Percentiles rank a stretch among this genome's conserved stretches.
These are phyloP conservation scores for Stigmatopora nigra DNA, from an alignment of 2,113 vertebrate genomes.

Conservation along the genomic window DNA sequence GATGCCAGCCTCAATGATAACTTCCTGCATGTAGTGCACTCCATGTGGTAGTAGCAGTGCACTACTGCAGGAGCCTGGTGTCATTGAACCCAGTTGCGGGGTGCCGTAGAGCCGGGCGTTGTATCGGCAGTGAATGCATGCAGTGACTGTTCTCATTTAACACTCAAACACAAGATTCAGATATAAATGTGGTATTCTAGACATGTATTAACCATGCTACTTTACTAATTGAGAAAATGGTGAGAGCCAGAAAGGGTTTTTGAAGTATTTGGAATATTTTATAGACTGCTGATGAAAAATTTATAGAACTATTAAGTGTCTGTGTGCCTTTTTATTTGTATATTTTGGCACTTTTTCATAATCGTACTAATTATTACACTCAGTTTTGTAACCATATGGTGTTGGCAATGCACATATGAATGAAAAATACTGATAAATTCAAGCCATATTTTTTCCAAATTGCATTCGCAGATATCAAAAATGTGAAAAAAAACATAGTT, in stretches of 20 bases:
- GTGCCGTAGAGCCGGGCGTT: constrained; percentile 54
- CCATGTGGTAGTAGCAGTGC: constrained; percentile 31
- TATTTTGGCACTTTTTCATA: constrained; percentile 37
- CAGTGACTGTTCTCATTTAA: constrained; percentile 32
- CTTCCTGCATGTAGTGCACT: constrained; percentile 49
- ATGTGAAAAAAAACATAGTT: neutral
- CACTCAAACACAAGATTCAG: constrained; percentile 31
- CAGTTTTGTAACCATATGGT: constrained; percentile 24
- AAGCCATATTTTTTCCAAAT: neutral
- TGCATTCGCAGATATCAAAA: neutral
- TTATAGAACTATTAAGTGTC: constrained; percentile 35
- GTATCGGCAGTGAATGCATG: constrained; percentile 55
- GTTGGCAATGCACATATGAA: neutral
- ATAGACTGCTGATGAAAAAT: constrained; percentile 59
- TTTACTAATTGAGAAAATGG: constrained; percentile 50
- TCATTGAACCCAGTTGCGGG: constrained; percentile 61
- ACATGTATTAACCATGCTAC: constrained; percentile 36
- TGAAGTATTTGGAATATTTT: constrained; percentile 61
- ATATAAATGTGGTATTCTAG: constrained; percentile 41
- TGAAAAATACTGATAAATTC: neutral
- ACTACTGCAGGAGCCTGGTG: constrained; percentile 44
- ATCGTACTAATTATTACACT: constrained; percentile 41
- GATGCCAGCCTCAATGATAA: constrained; percentile 58
- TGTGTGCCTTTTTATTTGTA: constrained; percentile 33
- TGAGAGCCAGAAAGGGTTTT: constrained; percentile 52